These are phyloP conservation scores for Microcebus lehilahytsara DNA, from an alignment of 2,113 vertebrate species.

Conservation along the genomic window DNA sequence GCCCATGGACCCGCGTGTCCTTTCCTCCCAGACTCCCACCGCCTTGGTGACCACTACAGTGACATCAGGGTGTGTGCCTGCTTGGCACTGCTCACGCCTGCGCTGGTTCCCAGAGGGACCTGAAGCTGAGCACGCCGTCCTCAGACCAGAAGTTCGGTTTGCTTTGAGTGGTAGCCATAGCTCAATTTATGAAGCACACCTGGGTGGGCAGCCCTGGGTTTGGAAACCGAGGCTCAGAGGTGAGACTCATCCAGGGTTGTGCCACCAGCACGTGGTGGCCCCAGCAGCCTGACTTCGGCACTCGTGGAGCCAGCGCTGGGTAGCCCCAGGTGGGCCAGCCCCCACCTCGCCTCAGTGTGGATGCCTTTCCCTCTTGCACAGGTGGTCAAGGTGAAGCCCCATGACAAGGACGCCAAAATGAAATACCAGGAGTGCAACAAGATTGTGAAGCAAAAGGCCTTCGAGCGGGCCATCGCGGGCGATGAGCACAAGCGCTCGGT, in stretches of 20 bases:
- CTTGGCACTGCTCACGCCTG: rapidly evolving
- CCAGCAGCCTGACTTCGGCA: not conserved
- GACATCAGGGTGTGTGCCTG: rapidly evolving
- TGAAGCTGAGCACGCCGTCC: not conserved
- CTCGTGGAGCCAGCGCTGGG: rapidly evolving
- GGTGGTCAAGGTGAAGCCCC: conserved; percentile 94
- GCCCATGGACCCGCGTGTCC: not conserved
- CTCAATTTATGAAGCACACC: too few species aligned
- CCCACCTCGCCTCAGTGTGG: not conserved
- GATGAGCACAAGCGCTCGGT: conserved; percentile 94
- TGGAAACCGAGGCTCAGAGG: not conserved
- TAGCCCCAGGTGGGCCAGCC: not conserved
- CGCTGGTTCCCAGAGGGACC: not conserved
- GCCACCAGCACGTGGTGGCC: rapidly evolving
- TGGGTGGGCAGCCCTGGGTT: rapidly evolving
- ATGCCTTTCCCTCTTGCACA: conserved; percentile 45
- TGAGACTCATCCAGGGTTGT: rapidly evolving
- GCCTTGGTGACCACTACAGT: rapidly evolving
- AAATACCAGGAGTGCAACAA: conserved; percentile 97
- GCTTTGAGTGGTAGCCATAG: not conserved
- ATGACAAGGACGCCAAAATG: conserved; percentile 94
- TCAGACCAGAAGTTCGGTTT: not conserved
- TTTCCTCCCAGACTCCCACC: not conserved
- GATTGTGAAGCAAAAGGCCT: conserved; percentile 96
- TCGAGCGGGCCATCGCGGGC: conserved; percentile 93